Base-by-base conservation (phyloP, 2,888 invertebrate genomes). In the Prenolepis imparis region DNA sequence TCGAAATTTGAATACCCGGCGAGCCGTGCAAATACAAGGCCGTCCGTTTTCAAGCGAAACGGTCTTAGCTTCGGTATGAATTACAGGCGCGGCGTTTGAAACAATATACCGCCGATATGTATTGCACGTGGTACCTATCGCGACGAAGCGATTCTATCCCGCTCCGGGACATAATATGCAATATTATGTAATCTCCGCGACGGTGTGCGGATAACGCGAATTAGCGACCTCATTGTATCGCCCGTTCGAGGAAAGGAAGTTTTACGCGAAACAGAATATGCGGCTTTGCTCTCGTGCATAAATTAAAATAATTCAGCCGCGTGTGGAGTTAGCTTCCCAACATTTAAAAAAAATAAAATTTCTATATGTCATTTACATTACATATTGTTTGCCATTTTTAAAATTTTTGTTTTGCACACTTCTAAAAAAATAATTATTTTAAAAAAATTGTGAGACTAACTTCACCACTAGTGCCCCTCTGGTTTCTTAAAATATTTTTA, bases 71-170 rank as follows among this genome's bases (percentile, higher is more conserved):
- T 78, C 82, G 90, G 91, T 92, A 86, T 92, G 84, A 89, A 92
- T 92, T 92, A 91, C 92, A 89, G 88, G 84, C 87, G 88, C 85
- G 88, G 64, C 88, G 86, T 84, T 89, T 92, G 92, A 90, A 92
- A 92, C 90, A 84, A 91, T 91, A 92, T 83, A 91, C 90, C 87
- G 83, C 57, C 87, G 89, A 90, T 89, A 89, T 91, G 52, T 52
- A n/a, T 52, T 52, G 52, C 52, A 86, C 84, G 74, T 64, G 67
- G 74, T 84, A 64, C 21, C 86, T 84, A 84, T 90, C 83, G 55
- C 48, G n/a, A 6, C 57, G n/a, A 36, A 21, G 39, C 72, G 66
- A 28, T 48, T 64, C 80, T 64, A 67, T 57, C 48, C 6, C 74
- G 48, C 48, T 48, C 9, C 44, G 77, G n/a, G n/a, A n/a, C n/a